Percentiles rank a stretch among this genome's conserved stretches.
Evolutionary conservation across 1,140 invertebrate genomes (phyloP).

Genomic region (Dufourea novaeangliae): DNA sequence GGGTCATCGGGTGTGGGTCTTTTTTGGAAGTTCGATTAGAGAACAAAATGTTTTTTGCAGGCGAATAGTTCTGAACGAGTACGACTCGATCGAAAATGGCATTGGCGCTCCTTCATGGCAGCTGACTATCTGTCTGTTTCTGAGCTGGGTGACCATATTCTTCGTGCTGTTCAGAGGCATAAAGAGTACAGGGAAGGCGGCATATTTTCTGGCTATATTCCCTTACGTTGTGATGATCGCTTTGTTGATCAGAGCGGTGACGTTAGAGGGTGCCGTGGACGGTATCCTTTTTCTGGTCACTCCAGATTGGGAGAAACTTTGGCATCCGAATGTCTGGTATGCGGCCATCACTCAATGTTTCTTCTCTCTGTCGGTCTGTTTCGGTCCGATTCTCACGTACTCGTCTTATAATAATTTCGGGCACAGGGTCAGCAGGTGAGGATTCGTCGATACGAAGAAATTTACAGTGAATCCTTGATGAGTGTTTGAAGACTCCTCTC

Average conservation of each 20-base stretch:
- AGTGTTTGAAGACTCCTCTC: too few species aligned
- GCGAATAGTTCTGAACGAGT: constrained; percentile 83
- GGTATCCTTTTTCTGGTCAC: constrained; percentile 88
- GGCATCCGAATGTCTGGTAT: constrained; percentile 90
- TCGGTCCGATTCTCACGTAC: constrained; percentile 91
- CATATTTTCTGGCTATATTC: constrained; percentile 89
- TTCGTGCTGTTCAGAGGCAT: constrained; percentile 86
- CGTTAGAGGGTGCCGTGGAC: constrained; percentile 83
- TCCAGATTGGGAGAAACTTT: constrained; percentile 86
- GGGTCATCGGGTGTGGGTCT: too few species aligned
- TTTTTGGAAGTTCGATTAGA: neutral
- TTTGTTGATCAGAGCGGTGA: constrained; percentile 84
- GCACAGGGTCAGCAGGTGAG: constrained; percentile 90
- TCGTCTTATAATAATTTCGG: constrained; percentile 92
- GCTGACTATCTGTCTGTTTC: constrained; percentile 85
- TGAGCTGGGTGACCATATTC: constrained; percentile 88
- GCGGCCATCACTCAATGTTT: constrained; percentile 93
- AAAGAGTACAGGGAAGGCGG: constrained; percentile 84
- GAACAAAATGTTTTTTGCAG: constrained; percentile 73
- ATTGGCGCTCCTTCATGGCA: constrained; percentile 86
- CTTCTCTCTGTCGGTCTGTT: constrained; percentile 91
- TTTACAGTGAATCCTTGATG: too few species aligned
- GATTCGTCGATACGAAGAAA: neutral
- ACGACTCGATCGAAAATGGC: constrained; percentile 83
- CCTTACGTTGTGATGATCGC: constrained; percentile 88